Evolutionary conservation across 2,888 invertebrate species (phyloP), one percentile per base, ranked within the genome.

Genomic region (Chalcosyrphus nemorum): DNA sequence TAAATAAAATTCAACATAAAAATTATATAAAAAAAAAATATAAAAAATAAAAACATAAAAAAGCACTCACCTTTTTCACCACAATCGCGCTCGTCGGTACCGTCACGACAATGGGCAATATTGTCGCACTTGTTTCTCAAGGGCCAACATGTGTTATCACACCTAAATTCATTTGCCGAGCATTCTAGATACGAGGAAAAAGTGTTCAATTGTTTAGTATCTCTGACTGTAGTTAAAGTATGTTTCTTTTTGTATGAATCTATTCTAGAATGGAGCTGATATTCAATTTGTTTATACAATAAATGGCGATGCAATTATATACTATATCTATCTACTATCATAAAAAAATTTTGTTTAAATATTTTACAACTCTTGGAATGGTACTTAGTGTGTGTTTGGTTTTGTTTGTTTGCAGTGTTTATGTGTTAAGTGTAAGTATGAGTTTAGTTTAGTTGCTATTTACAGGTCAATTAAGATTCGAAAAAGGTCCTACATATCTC

Each of bases 61-160:
- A 87, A 86, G 76, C 2, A 78, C 72, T 74, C 45, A 78, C 77
- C 77, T 61, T 82, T 76, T 2, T 86, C 77, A 88, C 96, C 77
- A 88, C 96, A 96, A 87, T 93, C 92, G 2, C 91, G 89, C 89
- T 96, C 96, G 88, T 96, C 96, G 2, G 94, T 93, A 13, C 93
- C 93, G 88, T 96, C 96, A 9, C 17, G 3, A 87, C 95, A 96
- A 82, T 96, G 94, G 6, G 86, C 72, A 1, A 86, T 82, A 29
- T 93, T 93, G 90, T 96, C 93, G 89, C 96, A 95, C 13, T 92
- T 92, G 86, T 92, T 90, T 5, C 88, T 89, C 13, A 92, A 89
- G 15, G 93, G 92, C 85, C 94, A 92, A 89, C 95, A 95, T 57
- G 93, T 92, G 7, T 93, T 90, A 89, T 94, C 94, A 89, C 95